Evolutionary conservation across 2,797 vertebrate species (phyloP).

Genomic region (Pangasius mekongensis): DNA sequence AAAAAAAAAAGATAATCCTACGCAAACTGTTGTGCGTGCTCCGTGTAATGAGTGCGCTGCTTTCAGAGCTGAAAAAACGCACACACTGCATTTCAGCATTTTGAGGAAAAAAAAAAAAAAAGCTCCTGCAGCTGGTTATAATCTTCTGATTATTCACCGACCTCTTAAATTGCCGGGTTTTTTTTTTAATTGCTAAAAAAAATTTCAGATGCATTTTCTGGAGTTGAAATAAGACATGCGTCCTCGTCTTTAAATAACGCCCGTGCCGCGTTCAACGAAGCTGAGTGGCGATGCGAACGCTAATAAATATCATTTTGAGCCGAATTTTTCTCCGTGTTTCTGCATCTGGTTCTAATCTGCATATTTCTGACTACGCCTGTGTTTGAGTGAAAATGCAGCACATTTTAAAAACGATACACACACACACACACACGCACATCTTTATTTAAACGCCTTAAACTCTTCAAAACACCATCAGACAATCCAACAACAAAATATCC

Average conservation of each 20-base stretch:
- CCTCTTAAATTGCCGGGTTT: background rate
- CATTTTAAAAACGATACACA: background rate
- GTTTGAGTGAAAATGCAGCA: slow-evolving; percentile 5
- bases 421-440: background rate
- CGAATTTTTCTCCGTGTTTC: background rate
- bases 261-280: background rate
- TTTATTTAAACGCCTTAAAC: slow-evolving; percentile 2
- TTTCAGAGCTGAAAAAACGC: background rate
- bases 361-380: background rate
- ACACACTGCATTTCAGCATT: background rate
- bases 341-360: slow-evolving; percentile 25
- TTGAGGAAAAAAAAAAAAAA: background rate
- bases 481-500: background rate
- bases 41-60: background rate
- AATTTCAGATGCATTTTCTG: background rate
- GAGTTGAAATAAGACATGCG: background rate
- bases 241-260: background rate
- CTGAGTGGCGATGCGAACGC: background rate
- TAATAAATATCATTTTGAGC: slow-evolving; percentile 8
- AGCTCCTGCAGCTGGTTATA: slow-evolving; percentile 12
- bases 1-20: background rate
- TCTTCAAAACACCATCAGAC: background rate
- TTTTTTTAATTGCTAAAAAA: background rate
- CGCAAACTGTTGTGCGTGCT: background rate
- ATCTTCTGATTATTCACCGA: slow-evolving; percentile 23